These are phyloP conservation scores for Cercopithecus mitis DNA, from an alignment of 2,797 vertebrate genomes.

Conservation along the genomic window DNA sequence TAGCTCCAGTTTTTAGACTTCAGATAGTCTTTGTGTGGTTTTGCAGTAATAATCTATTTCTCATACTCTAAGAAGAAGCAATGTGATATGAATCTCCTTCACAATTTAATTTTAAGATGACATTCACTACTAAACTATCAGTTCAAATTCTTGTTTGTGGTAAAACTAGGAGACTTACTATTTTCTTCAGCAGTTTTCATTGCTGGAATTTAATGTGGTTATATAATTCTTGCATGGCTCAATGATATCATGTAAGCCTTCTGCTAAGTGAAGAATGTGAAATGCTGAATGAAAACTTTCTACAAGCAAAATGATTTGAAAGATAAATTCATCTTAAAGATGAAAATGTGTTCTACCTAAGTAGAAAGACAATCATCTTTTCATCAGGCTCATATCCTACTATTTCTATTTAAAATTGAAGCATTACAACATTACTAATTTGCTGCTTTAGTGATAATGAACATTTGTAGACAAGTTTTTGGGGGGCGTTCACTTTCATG, in stretches of 20 bases:
- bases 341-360: constrained; percentile 54
- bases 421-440: constrained; percentile 32
- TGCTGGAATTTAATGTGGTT: neutral
- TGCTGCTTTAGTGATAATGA: neutral
- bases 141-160: constrained; percentile 23
- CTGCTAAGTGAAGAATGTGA: neutral
- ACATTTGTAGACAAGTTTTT: neutral
- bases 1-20: constrained; percentile 7
- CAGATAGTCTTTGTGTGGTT: neutral
- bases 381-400: constrained; percentile 46
- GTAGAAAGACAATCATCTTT: constrained; percentile 59
- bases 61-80: constrained; percentile 5
- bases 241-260: neutral
- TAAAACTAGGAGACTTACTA: neutral
- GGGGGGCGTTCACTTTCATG: neutral
- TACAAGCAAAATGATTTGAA: constrained; percentile 37
- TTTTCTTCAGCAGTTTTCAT: neutral
- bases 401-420: constrained; percentile 44
- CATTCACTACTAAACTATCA: constrained; percentile 6
- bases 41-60: constrained; percentile 49
- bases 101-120: constrained; percentile 55
- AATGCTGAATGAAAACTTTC: constrained; percentile 28
- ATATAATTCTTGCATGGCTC: neutral
- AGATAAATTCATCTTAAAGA: constrained; percentile 55
- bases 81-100: neutral